Evolutionary conservation across 2,797 vertebrate genomes (phyloP).

Genomic region (Clarias laeviceps): DNA sequence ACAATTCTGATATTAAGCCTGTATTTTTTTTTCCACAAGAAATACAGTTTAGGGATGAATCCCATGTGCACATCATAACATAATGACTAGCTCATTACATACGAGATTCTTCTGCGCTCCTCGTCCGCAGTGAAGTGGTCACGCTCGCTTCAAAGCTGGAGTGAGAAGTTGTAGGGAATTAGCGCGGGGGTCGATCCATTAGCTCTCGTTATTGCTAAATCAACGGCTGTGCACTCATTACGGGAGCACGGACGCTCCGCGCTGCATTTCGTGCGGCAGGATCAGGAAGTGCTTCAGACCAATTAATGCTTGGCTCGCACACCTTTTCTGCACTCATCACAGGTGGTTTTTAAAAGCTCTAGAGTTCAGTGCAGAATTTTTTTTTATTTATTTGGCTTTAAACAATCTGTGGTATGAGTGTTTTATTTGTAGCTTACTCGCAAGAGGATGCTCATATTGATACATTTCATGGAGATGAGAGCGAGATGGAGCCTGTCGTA

Average conservation of each 20-base stretch:
- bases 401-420: not conserved
- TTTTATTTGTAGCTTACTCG: not conserved
- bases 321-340: slow-evolving; percentile 38
- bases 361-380: not conserved
- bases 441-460: not conserved
- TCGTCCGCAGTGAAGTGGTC: not conserved
- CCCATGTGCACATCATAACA: not conserved
- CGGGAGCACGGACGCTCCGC: slow-evolving; percentile 35
- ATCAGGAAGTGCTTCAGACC: slow-evolving; percentile 54
- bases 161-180: slow-evolving; percentile 53
- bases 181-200: slow-evolving; percentile 53
- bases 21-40: not conserved
- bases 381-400: not conserved
- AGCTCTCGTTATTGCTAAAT: slow-evolving; percentile 59
- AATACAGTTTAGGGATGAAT: not conserved
- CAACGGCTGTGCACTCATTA: slow-evolving; percentile 53
- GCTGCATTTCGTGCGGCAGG: slow-evolving; percentile 41
- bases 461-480: not conserved
- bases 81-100: not conserved
- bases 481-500: not conserved
- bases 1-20: not conserved
- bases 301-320: slow-evolving; percentile 54
- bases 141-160: slow-evolving; percentile 41
- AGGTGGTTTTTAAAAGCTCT: slow-evolving; percentile 51
- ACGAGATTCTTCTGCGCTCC: not conserved